Evolutionary conservation across 1,140 invertebrate genomes (phyloP).

Genomic region (Apocrypta bakeri): DNA sequence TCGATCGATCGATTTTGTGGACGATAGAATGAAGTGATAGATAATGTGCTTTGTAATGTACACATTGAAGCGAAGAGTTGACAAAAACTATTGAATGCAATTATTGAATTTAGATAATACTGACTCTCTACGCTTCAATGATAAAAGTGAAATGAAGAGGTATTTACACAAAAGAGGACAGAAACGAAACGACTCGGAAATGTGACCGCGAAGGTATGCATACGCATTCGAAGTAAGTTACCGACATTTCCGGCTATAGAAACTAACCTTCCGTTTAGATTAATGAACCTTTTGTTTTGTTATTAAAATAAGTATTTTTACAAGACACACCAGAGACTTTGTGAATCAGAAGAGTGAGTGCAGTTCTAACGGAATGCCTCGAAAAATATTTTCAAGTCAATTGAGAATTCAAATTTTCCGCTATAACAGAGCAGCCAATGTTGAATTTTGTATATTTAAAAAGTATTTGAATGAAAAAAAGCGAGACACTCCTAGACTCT

Average conservation of each 20-base stretch:
- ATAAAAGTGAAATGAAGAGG: background rate
- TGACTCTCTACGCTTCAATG: background rate
- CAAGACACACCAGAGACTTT: slow-evolving; percentile 41
- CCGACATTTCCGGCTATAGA: slow-evolving; percentile 6
- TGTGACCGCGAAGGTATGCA: background rate
- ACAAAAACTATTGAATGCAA: slow-evolving; percentile 7
- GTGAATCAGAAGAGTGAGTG: slow-evolving; percentile 47
- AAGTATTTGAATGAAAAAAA: background rate
- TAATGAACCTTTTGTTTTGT: slow-evolving; percentile 39
- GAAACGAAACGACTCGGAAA: slow-evolving; percentile 3
- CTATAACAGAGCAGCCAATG: too few species aligned
- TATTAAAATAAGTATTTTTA: slow-evolving; percentile 40
- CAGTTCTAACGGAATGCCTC: slow-evolving; percentile 42
- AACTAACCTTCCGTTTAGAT: slow-evolving; percentile 8
- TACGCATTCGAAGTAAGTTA: background rate
- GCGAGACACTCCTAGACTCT: slow-evolving; percentile 36
- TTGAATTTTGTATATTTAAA: background rate
- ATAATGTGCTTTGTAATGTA: background rate
- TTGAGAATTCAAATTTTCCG: too few species aligned
- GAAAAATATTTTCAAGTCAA: background rate
- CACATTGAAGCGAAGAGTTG: slow-evolving; percentile 24
- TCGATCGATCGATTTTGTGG: background rate
- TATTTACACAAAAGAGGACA: slow-evolving; percentile 41
- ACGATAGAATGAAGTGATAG: slow-evolving; percentile 16
- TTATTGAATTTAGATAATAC: background rate